Base-by-base conservation (phyloP, 1,140 invertebrate species). In the Cyclargus thomasi region DNA sequence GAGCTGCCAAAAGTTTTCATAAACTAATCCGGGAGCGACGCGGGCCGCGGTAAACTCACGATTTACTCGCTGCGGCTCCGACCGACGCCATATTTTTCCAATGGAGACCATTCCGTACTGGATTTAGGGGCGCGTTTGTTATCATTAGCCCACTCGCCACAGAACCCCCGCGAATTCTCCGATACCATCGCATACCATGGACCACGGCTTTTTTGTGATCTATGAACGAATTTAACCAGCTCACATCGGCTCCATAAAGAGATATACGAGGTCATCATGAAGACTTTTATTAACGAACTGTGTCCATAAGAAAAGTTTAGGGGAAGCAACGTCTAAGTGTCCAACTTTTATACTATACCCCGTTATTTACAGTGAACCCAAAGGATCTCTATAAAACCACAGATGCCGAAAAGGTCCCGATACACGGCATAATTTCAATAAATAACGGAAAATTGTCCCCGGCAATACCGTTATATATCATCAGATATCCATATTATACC, bases 271-370 rank as follows among this genome's bases (percentile, higher is more conserved):
- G 79, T 79, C 78, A 85, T 83, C 81, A 85, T 86, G 76, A 69
- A 70, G 77, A 87, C 74, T 86, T 87, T 85, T 87, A 89, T 86
- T 82, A 82, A 83, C 78, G 83, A 83, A 85, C 76, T 81, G 73
- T 68, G 74, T 74, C 75, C 74, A 75, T 82, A 85, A 85, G 77
- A 81, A n/a, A 88, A 87, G 83, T 88, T 88, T 72, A 63, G 64
- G 78, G 78, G 82, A 81, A 82, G 82, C 81, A 77, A 74, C 72
- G 78, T 72, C 74, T 74, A 72, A 72, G 69, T 73, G 73, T 71
- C 74, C 67, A 81, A 83, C 79, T 85, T 85, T 74, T 78, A 74
- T 74, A 72, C 76, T 73, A 59, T 72, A 72, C 75, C 70, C 67
- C 74, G 80, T 81, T 86, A 86, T 86, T 85, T 82, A 88, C 86